These are phyloP conservation scores for Perithous albicinctus DNA, from an alignment of 2,888 invertebrate species.

Conservation along the genomic window DNA sequence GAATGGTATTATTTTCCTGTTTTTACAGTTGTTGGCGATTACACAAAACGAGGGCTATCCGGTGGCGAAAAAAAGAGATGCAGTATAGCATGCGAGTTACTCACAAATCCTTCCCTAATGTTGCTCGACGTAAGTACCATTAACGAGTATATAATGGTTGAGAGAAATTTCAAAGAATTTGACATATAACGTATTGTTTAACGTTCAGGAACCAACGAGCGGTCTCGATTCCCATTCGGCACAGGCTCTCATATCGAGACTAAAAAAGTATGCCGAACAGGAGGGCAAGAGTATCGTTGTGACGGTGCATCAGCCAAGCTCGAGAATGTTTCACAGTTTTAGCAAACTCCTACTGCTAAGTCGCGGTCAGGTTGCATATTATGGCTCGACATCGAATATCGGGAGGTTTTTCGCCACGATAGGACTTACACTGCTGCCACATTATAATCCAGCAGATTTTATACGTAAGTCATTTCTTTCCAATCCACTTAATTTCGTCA, in stretches of 20 bases:
- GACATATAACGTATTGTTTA: background rate
- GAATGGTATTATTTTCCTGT: conserved; percentile 32
- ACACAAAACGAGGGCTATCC: conserved; percentile 90
- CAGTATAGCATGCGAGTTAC: conserved; percentile 92
- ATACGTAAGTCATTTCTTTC: conserved; percentile 88
- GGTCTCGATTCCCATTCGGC: conserved; percentile 93
- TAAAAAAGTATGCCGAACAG: conserved; percentile 90
- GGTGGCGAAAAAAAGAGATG: conserved; percentile 94
- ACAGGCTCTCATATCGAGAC: conserved; percentile 89
- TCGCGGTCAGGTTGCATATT: conserved; percentile 91
- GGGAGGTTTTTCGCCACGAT: conserved; percentile 90
- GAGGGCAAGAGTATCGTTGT: conserved; percentile 92
- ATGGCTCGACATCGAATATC: conserved; percentile 90
- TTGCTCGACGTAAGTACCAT: conserved; percentile 90
- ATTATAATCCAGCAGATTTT: conserved; percentile 95
- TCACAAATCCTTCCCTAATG: conserved; percentile 92
- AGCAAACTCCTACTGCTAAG: conserved; percentile 90
- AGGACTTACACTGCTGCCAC: conserved; percentile 90
- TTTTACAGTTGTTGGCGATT: conserved; percentile 89
- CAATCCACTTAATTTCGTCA: no score
- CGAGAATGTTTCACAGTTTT: conserved; percentile 94
- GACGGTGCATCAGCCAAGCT: conserved; percentile 93
- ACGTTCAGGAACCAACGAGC: conserved; percentile 91
- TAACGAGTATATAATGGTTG: conserved; percentile 11
- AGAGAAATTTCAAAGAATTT: background rate